These are phyloP conservation scores for Eristalinus aeneus DNA, from an alignment of 2,888 invertebrate species.

Conservation along the genomic window DNA sequence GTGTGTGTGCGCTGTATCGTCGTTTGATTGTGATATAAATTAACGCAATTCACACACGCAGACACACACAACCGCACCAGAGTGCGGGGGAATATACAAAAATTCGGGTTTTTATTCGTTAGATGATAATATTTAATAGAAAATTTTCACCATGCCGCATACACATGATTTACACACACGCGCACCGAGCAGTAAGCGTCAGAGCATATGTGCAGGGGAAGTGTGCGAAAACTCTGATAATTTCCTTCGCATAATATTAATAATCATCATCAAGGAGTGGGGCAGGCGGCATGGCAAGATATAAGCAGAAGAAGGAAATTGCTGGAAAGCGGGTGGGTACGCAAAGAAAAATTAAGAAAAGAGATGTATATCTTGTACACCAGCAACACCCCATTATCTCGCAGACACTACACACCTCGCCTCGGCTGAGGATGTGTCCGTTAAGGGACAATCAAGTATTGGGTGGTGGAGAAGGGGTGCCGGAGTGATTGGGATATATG, in stretches of 20 bases:
- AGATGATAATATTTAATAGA: slow-evolving; percentile 70
- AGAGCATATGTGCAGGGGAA: background rate
- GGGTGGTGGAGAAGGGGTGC: slow-evolving; percentile 16
- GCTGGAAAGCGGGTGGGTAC: background rate
- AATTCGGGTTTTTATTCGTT: slow-evolving; percentile 53
- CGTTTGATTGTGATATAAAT: slow-evolving; percentile 67
- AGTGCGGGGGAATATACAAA: slow-evolving; percentile 21
- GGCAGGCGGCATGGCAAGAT: background rate
- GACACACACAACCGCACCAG: slow-evolving; percentile 24
- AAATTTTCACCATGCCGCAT: slow-evolving; percentile 66
- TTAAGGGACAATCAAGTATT: slow-evolving; percentile 63
- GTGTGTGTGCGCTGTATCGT: slow-evolving; percentile 53
- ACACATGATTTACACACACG: slow-evolving; percentile 49
- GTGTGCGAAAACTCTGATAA: slow-evolving; percentile 60
- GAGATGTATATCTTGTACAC: slow-evolving; percentile 58
- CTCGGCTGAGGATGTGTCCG: slow-evolving; percentile 63
- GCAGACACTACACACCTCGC: slow-evolving; percentile 62
- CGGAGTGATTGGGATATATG: background rate
- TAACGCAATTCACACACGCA: slow-evolving; percentile 44
- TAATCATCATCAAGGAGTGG: slow-evolving; percentile 47
- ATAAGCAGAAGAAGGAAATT: slow-evolving; percentile 24
- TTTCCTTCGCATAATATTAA: slow-evolving; percentile 56
- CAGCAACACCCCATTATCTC: slow-evolving; percentile 47
- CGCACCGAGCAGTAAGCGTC: slow-evolving; percentile 2
- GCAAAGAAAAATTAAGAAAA: slow-evolving; percentile 61